These are phyloP conservation scores for Gasteruption jaculator DNA, from an alignment of 2,888 invertebrate species.

Conservation along the genomic window DNA sequence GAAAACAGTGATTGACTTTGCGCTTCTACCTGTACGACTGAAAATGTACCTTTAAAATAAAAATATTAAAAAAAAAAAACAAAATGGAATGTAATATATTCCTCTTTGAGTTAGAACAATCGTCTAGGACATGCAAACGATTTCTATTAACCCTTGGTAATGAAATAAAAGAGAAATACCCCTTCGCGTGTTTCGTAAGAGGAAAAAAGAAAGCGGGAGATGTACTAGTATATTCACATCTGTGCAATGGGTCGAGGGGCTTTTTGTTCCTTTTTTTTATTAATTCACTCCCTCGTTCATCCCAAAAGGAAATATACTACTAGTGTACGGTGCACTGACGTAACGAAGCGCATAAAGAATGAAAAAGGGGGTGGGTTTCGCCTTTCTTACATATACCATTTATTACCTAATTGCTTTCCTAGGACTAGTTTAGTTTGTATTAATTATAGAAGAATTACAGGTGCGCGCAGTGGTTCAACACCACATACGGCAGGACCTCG, in stretches of 20 bases:
- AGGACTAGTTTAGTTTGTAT: too few species aligned
- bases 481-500: too few species aligned
- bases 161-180: slow-evolving; percentile 48
- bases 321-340: slow-evolving; percentile 24
- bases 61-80: too few species aligned
- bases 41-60: too few species aligned
- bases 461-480: too few species aligned
- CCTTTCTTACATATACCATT: slow-evolving; percentile 30
- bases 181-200: too few species aligned
- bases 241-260: slow-evolving; percentile 31
- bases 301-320: too few species aligned
- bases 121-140: slow-evolving; percentile 37
- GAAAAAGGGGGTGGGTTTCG: slow-evolving; percentile 29
- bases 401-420: slow-evolving; percentile 47
- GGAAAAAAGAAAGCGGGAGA: slow-evolving; percentile 21
- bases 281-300: slow-evolving; percentile 47
- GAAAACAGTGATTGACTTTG: too few species aligned
- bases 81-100: slow-evolving; percentile 26
- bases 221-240: slow-evolving; percentile 24
- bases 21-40: too few species aligned
- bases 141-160: slow-evolving; percentile 40
- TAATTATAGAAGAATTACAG: slow-evolving; percentile 9
- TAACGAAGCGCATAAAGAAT: slow-evolving; percentile 11
- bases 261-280: slow-evolving; percentile 37
- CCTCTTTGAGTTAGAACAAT: slow-evolving; percentile 20